phyloP scores from a whole-genome alignment of 1,140 invertebrate species.

The Drosophila sp. region DNA sequence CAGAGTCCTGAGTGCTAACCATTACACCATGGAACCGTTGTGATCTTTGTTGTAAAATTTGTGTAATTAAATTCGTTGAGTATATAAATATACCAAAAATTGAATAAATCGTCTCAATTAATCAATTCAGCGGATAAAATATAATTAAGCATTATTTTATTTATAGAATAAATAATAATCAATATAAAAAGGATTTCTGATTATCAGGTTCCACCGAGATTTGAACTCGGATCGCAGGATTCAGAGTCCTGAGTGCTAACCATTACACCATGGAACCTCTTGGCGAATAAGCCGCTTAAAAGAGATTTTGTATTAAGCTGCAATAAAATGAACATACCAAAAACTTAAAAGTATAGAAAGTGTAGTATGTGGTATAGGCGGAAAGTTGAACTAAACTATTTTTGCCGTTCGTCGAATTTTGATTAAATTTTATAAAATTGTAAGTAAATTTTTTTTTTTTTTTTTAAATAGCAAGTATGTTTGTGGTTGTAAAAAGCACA shows the following conservation, averaged over 20 bases:
- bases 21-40: slow-evolving; percentile 92
- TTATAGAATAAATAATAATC: neutral
- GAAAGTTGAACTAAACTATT: neutral
- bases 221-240: slow-evolving; percentile 94
- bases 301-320: slow-evolving; percentile 26
- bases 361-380: neutral
- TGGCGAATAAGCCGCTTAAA: neutral
- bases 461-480: too few relatives aligned
- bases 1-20: slow-evolving; percentile 96
- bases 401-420: neutral
- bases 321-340: neutral
- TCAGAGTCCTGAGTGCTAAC: slow-evolving; percentile 95
- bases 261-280: slow-evolving; percentile 92
- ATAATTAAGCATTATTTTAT: neutral
- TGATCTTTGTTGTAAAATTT: neutral
- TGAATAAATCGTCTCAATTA: neutral
- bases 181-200: neutral
- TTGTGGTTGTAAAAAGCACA: slow-evolving; percentile 18
- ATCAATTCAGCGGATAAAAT: neutral
- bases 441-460: too few relatives aligned
- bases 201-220: slow-evolving; percentile 90
- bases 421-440: too few relatives aligned
- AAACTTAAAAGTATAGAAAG: neutral
- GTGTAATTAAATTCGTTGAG: neutral
- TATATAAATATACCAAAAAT: neutral